Percentiles rank a stretch among this genome's conserved stretches.
Evolutionary conservation across 2,888 invertebrate species (phyloP).

Genomic region (Cistogaster globosa): DNA sequence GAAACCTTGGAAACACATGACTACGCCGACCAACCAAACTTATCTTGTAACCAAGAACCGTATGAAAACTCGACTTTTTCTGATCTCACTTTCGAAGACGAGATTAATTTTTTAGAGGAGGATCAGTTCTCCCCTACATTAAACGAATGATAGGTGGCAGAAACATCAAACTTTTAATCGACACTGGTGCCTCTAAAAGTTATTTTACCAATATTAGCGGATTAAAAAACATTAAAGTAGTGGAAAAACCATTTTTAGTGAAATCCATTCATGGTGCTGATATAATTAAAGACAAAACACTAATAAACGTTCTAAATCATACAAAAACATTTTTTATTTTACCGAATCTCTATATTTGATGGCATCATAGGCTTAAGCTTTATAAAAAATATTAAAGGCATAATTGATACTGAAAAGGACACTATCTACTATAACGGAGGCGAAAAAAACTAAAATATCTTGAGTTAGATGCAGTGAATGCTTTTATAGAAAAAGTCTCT

Average conservation of each 20-base stretch:
- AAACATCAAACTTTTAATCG: too few species aligned
- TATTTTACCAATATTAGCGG: too few species aligned
- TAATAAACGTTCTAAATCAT: slow-evolving; percentile 1
- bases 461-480: background rate
- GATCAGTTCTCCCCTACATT: background rate
- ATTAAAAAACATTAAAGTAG: background rate
- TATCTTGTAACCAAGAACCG: too few species aligned
- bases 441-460: background rate
- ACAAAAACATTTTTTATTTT: slow-evolving; percentile 6
- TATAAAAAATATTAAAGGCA: background rate
- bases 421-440: background rate
- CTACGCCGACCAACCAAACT: too few species aligned
- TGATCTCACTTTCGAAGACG: background rate
- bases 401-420: background rate
- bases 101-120: background rate
- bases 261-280: slow-evolving; percentile 2
- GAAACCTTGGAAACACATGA: too few species aligned
- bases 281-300: background rate
- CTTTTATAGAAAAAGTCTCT: background rate
- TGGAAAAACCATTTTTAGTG: background rate
- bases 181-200: too few species aligned
- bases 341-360: background rate
- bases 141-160: background rate
- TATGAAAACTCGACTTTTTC: too few species aligned
- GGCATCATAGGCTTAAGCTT: background rate